These are phyloP conservation scores for Hyposoter dolosus DNA, from an alignment of 2,888 invertebrate species.

Conservation along the genomic window DNA sequence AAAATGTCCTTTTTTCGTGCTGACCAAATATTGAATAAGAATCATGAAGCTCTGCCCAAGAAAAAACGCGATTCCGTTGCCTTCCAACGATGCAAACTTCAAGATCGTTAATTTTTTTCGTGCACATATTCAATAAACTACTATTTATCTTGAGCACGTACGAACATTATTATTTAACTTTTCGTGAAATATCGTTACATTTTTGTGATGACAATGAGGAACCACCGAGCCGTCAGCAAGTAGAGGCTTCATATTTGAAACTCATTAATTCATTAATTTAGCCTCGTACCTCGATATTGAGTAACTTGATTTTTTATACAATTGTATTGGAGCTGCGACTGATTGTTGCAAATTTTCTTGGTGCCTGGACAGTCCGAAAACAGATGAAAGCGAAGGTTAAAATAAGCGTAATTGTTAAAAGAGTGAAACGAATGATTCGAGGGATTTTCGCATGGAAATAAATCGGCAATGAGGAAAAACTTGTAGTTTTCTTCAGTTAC, in stretches of 20 bases:
- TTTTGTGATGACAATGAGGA: constrained; percentile 24
- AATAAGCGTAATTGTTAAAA: neutral
- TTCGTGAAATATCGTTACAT: constrained; percentile 33
- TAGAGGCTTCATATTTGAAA: neutral
- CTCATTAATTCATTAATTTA: constrained; percentile 29
- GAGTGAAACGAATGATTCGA: constrained; percentile 1
- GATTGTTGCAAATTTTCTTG: constrained; percentile 1
- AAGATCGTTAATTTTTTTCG: neutral
- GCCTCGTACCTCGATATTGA: constrained; percentile 44
- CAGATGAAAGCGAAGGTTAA: constrained; percentile 15
- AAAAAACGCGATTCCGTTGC: no score
- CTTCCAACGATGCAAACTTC: no score
- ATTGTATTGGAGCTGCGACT: constrained; percentile 36
- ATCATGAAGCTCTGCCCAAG: no score
- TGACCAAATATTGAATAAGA: no score
- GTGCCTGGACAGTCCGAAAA: neutral
- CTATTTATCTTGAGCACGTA: constrained; percentile 53
- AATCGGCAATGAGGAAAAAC: neutral
- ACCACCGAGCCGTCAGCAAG: neutral
- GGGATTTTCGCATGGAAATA: neutral
- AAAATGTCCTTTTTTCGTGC: no score
- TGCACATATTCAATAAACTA: constrained; percentile 45
- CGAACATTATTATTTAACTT: constrained; percentile 26
- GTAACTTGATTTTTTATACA: constrained; percentile 59
- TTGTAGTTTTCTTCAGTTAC: constrained; percentile 8